Conservation (phyloP, 2,888 invertebrate species). For the Morinoia aosen region DNA sequence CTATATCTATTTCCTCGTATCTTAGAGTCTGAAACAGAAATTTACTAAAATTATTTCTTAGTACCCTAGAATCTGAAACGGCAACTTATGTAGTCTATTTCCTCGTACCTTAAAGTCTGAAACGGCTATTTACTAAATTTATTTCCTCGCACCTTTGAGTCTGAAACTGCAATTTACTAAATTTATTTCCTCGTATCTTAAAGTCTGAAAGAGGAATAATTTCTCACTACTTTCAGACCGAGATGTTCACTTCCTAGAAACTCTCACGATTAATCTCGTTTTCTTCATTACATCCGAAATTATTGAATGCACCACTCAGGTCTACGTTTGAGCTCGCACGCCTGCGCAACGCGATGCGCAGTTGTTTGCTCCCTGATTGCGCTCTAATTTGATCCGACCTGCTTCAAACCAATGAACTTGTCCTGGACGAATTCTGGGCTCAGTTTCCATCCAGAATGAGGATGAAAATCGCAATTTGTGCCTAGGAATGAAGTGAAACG, state of each 20-base stretch:
- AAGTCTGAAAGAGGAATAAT: no score
- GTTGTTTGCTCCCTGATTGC: neutral
- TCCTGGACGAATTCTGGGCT: neutral
- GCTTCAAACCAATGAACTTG: neutral
- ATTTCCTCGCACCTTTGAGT: no score
- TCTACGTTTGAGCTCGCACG: neutral
- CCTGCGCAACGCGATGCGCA: neutral
- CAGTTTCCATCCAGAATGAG: neutral
- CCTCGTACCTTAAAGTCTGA: no score
- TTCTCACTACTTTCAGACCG: neutral
- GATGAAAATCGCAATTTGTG: neutral
- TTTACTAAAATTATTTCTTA: no score
- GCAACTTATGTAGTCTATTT: no score
- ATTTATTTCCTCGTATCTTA: no score
- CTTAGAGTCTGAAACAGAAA: no score
- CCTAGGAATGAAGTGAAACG: neutral
- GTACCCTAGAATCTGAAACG: no score
- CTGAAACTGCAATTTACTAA: no score
- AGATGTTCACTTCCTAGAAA: neutral
- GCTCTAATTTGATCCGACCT: neutral
- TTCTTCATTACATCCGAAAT: neutral
- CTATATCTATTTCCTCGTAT: no score
- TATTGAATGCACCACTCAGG: neutral
- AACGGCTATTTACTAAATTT: no score
- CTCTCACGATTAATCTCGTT: neutral